These are phyloP conservation scores for Hydrozoanthus gracilis DNA, from an alignment of 92 coral and sea anemone species.

Conservation along the genomic window DNA sequence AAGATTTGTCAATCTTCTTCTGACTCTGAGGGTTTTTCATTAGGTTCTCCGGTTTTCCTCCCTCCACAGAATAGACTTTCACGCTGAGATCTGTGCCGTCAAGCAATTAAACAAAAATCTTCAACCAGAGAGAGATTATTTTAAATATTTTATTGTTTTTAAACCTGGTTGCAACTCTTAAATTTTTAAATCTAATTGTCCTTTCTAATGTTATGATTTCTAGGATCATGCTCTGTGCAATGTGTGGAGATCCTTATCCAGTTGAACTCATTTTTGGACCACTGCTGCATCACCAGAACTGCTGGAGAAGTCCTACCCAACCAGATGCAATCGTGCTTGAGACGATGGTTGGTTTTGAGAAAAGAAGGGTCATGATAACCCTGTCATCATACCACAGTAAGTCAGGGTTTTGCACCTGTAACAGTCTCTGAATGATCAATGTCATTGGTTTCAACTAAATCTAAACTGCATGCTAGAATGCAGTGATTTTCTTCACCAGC, in stretches of 20 bases:
- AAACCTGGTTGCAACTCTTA: not conserved
- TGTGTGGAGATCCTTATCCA: slow-evolving; percentile 98
- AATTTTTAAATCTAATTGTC: not conserved
- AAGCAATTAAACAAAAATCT: too few relatives aligned
- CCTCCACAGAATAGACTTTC: too few relatives aligned
- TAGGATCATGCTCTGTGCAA: slow-evolving; percentile 95
- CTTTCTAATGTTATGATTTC: not conserved
- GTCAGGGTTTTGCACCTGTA: slow-evolving; percentile 25
- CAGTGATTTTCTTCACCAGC: too few relatives aligned
- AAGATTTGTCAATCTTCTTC: too few relatives aligned
- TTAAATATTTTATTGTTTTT: not conserved
- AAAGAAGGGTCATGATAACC: slow-evolving; percentile 89
- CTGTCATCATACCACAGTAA: slow-evolving; percentile 96
- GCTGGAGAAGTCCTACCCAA: slow-evolving; percentile 91
- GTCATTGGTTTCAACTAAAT: too few relatives aligned
- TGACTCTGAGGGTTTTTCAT: too few relatives aligned
- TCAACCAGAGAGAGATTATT: not conserved
- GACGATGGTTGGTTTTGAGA: slow-evolving; percentile 91
- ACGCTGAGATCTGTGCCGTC: too few relatives aligned
- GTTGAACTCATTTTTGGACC: slow-evolving; percentile 98
- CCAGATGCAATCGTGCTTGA: slow-evolving; percentile 94
- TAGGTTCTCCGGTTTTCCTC: too few relatives aligned
- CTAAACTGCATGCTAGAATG: too few relatives aligned
- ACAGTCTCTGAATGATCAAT: too few relatives aligned
- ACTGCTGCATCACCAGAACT: slow-evolving; percentile 87